These are phyloP conservation scores for Champsocephalus gunnari DNA, from an alignment of 2,797 vertebrate genomes.

Conservation along the genomic window DNA sequence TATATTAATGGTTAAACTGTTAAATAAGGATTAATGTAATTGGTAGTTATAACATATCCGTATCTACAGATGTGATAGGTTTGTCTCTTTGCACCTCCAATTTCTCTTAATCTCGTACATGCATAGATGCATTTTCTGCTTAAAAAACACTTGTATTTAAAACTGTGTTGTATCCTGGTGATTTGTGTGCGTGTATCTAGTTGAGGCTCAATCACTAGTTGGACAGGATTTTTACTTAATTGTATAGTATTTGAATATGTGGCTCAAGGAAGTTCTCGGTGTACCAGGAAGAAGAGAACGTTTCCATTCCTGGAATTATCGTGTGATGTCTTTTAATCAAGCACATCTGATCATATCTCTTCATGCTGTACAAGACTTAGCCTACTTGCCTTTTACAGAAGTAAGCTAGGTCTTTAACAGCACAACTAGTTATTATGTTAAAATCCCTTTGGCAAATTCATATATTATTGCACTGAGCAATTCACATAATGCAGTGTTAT, in stretches of 20 bases:
- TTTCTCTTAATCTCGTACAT: no score
- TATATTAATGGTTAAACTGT: neutral
- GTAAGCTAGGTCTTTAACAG: neutral
- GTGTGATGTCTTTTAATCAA: neutral
- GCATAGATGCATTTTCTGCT: neutral
- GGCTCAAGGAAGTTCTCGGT: neutral
- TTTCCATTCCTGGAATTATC: neutral
- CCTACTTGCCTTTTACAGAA: neutral
- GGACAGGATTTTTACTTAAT: neutral
- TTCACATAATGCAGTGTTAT: constrained; percentile 7
- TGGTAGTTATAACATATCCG: no score
- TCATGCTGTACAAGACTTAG: neutral
- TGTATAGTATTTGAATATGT: neutral
- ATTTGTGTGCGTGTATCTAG: neutral
- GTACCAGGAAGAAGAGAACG: neutral
- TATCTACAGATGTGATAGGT: no score
- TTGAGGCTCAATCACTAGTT: neutral
- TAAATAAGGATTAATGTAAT: neutral
- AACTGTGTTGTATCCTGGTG: neutral
- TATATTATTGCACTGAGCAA: neutral
- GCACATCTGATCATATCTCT: neutral
- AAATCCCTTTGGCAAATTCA: neutral
- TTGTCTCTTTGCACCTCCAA: no score
- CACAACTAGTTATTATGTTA: constrained; percentile 13
- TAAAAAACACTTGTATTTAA: neutral